A percentile compares a stretch with the other conserved stretches of the same genome.
These are phyloP conservation scores for Ciconia stormi DNA, from an alignment of 2,113 vertebrate genomes.

Conservation along the genomic window DNA sequence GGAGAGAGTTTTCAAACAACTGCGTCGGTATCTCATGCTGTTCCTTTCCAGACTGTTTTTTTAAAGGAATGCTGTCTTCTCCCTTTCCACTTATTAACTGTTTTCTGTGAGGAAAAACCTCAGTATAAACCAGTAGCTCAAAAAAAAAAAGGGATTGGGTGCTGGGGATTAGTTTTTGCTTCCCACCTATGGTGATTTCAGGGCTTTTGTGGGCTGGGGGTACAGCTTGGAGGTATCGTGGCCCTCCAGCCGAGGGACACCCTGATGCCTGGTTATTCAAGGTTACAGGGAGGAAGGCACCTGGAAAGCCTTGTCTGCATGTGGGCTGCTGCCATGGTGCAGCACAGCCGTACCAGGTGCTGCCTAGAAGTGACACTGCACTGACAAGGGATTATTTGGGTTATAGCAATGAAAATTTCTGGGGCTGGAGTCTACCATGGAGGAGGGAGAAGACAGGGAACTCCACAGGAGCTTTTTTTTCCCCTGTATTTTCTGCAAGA, in stretches of 20 bases:
- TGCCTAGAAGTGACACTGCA: not conserved
- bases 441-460: not conserved
- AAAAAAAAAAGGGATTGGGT: not conserved
- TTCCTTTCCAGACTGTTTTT: not conserved
- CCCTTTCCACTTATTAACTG: not conserved
- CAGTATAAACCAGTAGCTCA: not conserved
- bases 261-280: not conserved
- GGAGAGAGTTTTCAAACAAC: constrained; percentile 2
- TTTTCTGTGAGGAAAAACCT: not conserved
- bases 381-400: not conserved
- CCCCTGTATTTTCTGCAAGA: not conserved
- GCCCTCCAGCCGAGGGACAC: not conserved
- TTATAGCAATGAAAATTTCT: not conserved
- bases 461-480: not conserved
- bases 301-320: not conserved
- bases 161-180: not conserved
- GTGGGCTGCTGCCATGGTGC: not conserved
- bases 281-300: not conserved
- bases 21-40: not conserved
- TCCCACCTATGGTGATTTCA: not conserved
- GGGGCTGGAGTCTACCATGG: not conserved
- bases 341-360: not conserved
- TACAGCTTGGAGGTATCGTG: rapidly evolving
- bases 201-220: not conserved
- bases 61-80: not conserved